Percentiles rank a stretch among this genome's conserved stretches.
These are phyloP conservation scores for Cyprinodon variegatus DNA, from an alignment of 2,113 vertebrate genomes.

Conservation along the genomic window DNA sequence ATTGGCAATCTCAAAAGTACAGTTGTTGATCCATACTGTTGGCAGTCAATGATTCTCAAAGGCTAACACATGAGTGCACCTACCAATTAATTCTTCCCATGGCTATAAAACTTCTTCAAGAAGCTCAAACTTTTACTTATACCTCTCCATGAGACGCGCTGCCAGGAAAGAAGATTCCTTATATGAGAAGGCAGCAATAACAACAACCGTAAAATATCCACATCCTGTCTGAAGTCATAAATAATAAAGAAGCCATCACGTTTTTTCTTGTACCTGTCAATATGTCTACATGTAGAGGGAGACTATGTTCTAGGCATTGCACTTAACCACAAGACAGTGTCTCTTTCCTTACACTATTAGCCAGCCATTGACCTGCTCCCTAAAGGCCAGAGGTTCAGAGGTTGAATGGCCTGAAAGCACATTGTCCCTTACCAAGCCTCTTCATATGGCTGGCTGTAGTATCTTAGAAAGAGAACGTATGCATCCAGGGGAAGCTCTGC, in stretches of 20 bases:
- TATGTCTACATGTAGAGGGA: constrained; percentile 68
- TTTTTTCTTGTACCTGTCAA: constrained; percentile 72
- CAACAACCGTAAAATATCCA: constrained; percentile 74
- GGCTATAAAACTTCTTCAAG: constrained; percentile 63
- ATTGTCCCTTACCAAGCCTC: constrained; percentile 44
- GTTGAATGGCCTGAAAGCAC: constrained; percentile 66
- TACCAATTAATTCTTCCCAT: constrained; percentile 63
- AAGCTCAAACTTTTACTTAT: constrained; percentile 55
- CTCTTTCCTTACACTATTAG: constrained; percentile 63
- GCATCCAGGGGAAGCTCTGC: constrained; percentile 44
- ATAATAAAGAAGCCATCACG: constrained; percentile 79
- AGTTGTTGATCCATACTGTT: constrained; percentile 50
- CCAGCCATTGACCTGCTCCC: constrained; percentile 67
- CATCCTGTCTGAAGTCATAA: constrained; percentile 79
- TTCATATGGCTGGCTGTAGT: constrained; percentile 13
- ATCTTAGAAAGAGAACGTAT: constrained; percentile 17
- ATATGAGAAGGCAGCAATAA: constrained; percentile 67
- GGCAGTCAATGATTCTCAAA: constrained; percentile 43
- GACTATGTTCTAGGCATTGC: constrained; percentile 73
- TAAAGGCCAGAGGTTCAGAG: constrained; percentile 62
- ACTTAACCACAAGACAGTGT: constrained; percentile 75
- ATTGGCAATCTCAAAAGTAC: constrained; percentile 50
- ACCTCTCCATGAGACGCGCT: constrained; percentile 47
- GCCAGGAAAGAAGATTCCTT: constrained; percentile 74
- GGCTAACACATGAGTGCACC: constrained; percentile 40